Evolutionary conservation across 2,888 invertebrate species (phyloP), one percentile per base, ranked within the genome.

Genomic region (Eilema depressum): DNA sequence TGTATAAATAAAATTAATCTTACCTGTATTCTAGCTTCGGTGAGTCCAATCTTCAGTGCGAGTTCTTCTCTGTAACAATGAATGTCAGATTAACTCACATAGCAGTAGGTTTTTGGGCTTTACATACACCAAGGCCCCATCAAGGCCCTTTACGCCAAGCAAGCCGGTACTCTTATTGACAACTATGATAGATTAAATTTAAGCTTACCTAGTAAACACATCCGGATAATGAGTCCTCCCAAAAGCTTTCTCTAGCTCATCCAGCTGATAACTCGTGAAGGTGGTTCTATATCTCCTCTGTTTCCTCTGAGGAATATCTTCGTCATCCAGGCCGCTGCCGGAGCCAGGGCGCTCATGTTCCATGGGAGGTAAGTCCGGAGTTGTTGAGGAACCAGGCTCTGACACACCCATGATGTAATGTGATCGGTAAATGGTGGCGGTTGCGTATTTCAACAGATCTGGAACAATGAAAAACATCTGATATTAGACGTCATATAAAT

Each of bases 141-240:
- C 3, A 37, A 2, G 12, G 1, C 37, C 37, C 8, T 12, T 1
- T 1, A 3, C 11, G 30, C 37, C 12, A 37, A 37, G 37, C 12
- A 1, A 37, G 12, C 37, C 37, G 37, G 37, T 37, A 37, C 14
- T 4, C 30, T 7, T n/a, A n/a, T n/a, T n/a, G n/a, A n/a, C n/a
- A n/a, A n/a, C n/a, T n/a, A n/a, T n/a, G n/a, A n/a, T n/a, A n/a
- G 30, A 53, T n/a, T 7, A 3, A 8, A 4, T 1, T 59, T 0
- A 65, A 66, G 77, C 93, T 92, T 88, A 98, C 98, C 98, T 97
- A 53, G 99, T 99, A 94, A 99, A 99, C 10, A 99, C 99, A 93
- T 99, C 99, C 62, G 99, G 99, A 92, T 99, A 99, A 92, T 99
- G 99, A 11, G 99, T 99, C 88, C 99, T 97, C n/a, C 99, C 98